Evolutionary conservation across 2,888 invertebrate genomes (phyloP).

Genomic region (Leucophenga montana): DNA sequence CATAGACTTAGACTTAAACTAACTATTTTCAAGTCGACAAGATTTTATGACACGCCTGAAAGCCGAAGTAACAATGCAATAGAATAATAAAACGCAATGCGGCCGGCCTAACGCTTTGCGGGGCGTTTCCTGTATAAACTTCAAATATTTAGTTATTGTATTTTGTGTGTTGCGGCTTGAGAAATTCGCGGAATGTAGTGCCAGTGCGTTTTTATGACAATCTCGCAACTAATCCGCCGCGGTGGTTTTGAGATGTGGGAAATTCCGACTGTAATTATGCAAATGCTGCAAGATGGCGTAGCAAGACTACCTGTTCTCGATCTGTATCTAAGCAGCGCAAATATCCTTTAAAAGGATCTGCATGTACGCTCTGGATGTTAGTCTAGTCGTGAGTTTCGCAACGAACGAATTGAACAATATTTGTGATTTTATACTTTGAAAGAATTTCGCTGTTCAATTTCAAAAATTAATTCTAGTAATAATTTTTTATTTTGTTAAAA

Average conservation of each 20-base stretch:
- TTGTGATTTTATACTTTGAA: neutral
- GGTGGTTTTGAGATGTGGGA: neutral
- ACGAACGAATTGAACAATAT: neutral
- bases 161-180: no score
- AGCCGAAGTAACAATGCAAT: no score
- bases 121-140: no score
- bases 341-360: neutral
- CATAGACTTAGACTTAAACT: no score
- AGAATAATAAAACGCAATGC: no score
- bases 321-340: neutral
- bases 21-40: no score
- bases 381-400: neutral
- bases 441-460: neutral
- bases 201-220: no score
- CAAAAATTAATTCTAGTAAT: neutral
- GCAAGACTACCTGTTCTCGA: neutral
- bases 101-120: no score
- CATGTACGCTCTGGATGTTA: neutral
- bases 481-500: neutral
- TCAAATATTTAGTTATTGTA: no score
- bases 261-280: slow-evolving; percentile 9
- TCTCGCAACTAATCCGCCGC: no score
- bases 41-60: no score
- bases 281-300: neutral
- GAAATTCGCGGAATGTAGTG: no score